phyloP scores from a whole-genome alignment of 2,888 invertebrate species.

The Tipula confusa region DNA sequence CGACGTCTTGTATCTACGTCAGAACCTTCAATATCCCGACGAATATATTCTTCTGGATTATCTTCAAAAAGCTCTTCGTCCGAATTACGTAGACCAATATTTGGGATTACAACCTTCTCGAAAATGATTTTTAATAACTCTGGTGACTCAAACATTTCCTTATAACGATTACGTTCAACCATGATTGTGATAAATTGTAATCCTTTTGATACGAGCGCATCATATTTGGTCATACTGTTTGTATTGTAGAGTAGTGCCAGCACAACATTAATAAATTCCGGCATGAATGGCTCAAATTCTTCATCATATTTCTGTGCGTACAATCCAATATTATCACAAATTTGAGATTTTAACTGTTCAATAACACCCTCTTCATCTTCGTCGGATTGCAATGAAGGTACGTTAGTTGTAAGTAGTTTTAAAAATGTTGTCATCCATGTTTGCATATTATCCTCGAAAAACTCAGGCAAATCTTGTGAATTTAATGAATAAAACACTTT shows the following conservation, averaged over 20 bases:
- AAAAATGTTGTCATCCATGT: slow-evolving; percentile 93
- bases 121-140: slow-evolving; percentile 85
- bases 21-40: slow-evolving; percentile 95
- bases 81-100: slow-evolving; percentile 79
- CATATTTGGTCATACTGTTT: slow-evolving; percentile 81
- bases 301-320: slow-evolving; percentile 98
- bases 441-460: slow-evolving; percentile 96
- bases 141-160: slow-evolving; percentile 82
- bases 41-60: slow-evolving; percentile 95
- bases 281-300: slow-evolving; percentile 86
- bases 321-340: slow-evolving; percentile 90
- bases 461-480: slow-evolving; percentile 96
- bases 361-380: slow-evolving; percentile 82
- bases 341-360: slow-evolving; percentile 89
- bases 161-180: slow-evolving; percentile 84
- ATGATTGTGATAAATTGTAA: slow-evolving; percentile 92
- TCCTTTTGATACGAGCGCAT: slow-evolving; percentile 92
- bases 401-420: slow-evolving; percentile 71
- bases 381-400: slow-evolving; percentile 70
- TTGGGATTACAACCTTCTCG: slow-evolving; percentile 97
- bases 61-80: slow-evolving; percentile 97
- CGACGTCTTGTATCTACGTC: slow-evolving; percentile 94
- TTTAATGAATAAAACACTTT: slow-evolving; percentile 97
- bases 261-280: slow-evolving; percentile 87
- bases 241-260: slow-evolving; percentile 88